Conservation (phyloP, 2,113 vertebrate genomes). For the Taxidea taxus region DNA sequence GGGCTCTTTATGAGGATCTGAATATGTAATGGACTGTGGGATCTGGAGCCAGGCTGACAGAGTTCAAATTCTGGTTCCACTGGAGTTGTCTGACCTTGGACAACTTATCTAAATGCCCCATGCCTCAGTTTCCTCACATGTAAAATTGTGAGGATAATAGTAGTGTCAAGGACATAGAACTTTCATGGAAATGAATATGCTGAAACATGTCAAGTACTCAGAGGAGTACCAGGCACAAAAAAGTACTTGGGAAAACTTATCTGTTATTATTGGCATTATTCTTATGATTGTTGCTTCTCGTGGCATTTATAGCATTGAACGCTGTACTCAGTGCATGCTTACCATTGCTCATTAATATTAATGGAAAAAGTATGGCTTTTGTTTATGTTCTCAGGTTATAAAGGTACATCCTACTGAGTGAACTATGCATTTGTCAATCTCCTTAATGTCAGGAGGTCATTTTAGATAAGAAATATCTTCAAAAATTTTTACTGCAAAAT, state of each 20-base stretch:
- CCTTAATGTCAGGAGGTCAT: background rate
- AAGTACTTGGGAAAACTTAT: background rate
- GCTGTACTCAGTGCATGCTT: background rate
- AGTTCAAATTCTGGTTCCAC: background rate
- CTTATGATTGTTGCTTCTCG: background rate
- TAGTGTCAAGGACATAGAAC: background rate
- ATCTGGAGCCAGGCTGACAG: background rate
- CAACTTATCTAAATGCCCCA: background rate
- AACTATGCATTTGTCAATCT: background rate
- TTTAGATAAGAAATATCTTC: background rate
- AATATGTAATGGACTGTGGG: background rate
- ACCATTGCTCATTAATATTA: background rate
- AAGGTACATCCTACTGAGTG: background rate
- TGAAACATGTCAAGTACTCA: background rate
- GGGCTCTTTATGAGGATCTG: background rate
- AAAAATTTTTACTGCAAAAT: background rate
- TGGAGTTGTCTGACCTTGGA: background rate
- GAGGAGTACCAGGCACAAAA: background rate
- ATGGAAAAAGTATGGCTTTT: background rate
- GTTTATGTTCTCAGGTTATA: background rate
- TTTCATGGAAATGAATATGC: background rate
- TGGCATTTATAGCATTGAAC: background rate
- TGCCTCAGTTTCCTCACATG: background rate
- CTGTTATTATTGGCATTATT: background rate
- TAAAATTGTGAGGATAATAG: background rate